Evolutionary conservation across 2,797 vertebrate species (phyloP), one percentile per base, ranked within the genome.

Genomic region (Loriculus beryllinus): DNA sequence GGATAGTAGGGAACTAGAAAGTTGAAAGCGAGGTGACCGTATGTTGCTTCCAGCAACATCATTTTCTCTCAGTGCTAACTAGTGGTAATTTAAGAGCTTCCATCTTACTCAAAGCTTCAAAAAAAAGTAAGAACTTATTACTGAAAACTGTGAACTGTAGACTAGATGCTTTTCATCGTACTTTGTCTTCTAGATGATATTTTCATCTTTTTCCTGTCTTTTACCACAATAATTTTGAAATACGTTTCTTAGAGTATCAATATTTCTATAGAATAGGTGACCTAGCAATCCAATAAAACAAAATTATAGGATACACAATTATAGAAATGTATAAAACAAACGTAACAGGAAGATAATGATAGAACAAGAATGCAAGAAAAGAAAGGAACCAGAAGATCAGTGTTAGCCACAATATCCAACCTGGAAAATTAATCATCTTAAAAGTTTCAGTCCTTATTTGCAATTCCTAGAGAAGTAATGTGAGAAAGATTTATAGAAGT

Each of bases 1-100:
- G 31, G 52, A 54, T 54, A n/a, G 31, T 20, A 42, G 2, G 0
- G 1, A 14, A 6, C 2, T 21, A 49, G 14, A 51, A 15, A 3
- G 1, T 2, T 16, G 11, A 65, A 69, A 39, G 5, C 6, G 33
- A 65, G 19, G 9, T 25, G 23, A 72, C 37, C 9, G 56, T 56
- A n/a, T 31, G 42, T 5, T 31, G 19, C 14, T 64, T 64, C 31
- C 31, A 47, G 5, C 8, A 74, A 2, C 0, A 1, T 9, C 10
- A 3, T 63, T 65, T 90, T 57, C 11, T 60, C 37, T 4, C 6
- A 25, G 10, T 51, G 72, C 16, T 67, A 52, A 59, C 45, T 54
- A 74, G 12, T 29, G 8, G 3, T 63, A 35, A 40, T 77, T 79
- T 81, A 43, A 70, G n/a, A 77, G 7, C 12, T 51, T 70, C 22